Base-by-base conservation (phyloP, 2,888 invertebrate species). In the Rhogogaster chlorosoma region DNA sequence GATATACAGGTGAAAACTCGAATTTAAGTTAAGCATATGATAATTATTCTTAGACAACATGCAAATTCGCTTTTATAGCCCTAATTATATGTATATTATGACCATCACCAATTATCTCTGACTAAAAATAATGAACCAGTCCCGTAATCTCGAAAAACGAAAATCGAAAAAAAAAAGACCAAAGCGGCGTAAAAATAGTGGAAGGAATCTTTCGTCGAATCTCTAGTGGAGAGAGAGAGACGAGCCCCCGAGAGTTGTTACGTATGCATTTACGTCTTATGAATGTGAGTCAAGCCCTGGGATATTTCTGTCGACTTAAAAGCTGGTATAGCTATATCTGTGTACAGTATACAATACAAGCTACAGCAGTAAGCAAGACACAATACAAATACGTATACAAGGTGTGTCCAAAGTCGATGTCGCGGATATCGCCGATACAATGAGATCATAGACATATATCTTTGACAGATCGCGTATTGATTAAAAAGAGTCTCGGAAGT, bases 261-360 rank as follows among this genome's bases (percentile, higher is more conserved):
- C 53, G 77, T 49, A 77, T 26, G 77, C 53, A 45, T 42, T 77
- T 53, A 77, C 53, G 77, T 45, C 38, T 73, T 22, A 45, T 42
- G 49, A 29, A 53, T 77, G 49, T 29, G 77, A 77, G 49, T 49
- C 77, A 53, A 53, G 45, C 77, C 32, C n/a, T 49, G 29, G 53
- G 29, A 6, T 77, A 53, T 53, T 77, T 77, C 10, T 29, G 32
- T 26, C 22, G 53, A 29, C 29, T 49, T 29, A n/a, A 77, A 53
- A 77, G 77, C 49, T 49, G 49, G 5, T 32, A 32, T 2, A 36
- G 22, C 5, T 71, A 29, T 9, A 29, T 15, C 29, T 32, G 67
- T n/a, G 42, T 36, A 29, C 26, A 9, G 38, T 10, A 38, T 36
- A 9, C n/a, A 22, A 22, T 10, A 7, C 29, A 18, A 42, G 22